A percentile compares a stretch with the other conserved stretches of the same genome.
phyloP scores from a whole-genome alignment of 2,888 invertebrate genomes.

The Cephus runcator region DNA sequence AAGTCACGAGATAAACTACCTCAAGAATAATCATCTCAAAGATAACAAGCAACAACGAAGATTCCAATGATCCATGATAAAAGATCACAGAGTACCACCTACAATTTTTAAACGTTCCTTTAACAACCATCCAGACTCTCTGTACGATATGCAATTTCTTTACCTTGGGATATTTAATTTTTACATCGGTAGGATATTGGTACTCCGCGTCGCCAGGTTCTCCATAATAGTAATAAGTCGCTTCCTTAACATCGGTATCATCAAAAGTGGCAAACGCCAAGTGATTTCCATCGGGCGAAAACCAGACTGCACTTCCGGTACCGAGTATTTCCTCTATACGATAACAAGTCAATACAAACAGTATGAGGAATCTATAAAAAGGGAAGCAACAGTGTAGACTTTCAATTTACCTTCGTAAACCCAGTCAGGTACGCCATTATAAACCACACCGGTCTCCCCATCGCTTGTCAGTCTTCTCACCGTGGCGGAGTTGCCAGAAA shows the following conservation, averaged over 20 bases:
- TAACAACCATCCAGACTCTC: too few relatives aligned
- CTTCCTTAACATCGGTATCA: slow-evolving; percentile 75
- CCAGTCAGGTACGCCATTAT: slow-evolving; percentile 91
- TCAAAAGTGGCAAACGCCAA: slow-evolving; percentile 80
- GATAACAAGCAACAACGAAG: too few relatives aligned
- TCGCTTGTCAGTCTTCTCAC: slow-evolving; percentile 70
- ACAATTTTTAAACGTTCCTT: too few relatives aligned
- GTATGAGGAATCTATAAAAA: not conserved
- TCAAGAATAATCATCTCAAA: too few relatives aligned
- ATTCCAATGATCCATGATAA: too few relatives aligned
- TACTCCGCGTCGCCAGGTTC: slow-evolving; percentile 68
- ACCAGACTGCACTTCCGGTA: slow-evolving; percentile 81
- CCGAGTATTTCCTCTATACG: slow-evolving; percentile 82
- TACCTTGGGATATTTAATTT: slow-evolving; percentile 84
- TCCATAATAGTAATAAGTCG: slow-evolving; percentile 76
- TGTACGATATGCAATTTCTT: not conserved
- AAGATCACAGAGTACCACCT: too few relatives aligned
- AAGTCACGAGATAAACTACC: not conserved
- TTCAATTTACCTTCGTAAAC: slow-evolving; percentile 82
- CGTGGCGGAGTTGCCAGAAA: slow-evolving; percentile 36
- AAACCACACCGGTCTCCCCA: slow-evolving; percentile 75
- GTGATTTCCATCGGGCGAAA: slow-evolving; percentile 76
- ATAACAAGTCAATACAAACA: not conserved
- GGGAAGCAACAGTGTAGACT: not conserved
- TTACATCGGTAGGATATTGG: slow-evolving; percentile 76